Evolutionary conservation across 2,797 vertebrate species (phyloP), one percentile per base, ranked within the genome.

Genomic region (Scleropages formosus): DNA sequence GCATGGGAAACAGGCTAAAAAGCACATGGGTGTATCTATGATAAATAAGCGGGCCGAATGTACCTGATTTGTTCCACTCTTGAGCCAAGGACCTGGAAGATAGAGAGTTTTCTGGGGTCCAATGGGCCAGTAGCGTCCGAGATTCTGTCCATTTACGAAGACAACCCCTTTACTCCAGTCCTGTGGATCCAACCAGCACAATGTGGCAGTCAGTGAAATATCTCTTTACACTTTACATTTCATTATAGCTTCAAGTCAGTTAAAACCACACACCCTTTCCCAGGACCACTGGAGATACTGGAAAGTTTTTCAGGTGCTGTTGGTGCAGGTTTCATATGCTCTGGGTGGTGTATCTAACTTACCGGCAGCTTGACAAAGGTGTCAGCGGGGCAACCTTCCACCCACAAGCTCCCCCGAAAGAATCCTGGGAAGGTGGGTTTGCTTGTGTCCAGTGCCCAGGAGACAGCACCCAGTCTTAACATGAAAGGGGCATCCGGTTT

Each of bases 81-180:
- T 73, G 31, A 98, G 85, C 95, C 95, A 97, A 27, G 92, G 87
- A 24, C 86, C 94, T 3, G 96, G 96, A 61, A 97, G 89, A 85
- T 95, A 97, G 22, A 97, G 93, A 0, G 92, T 93, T 79, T 93
- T 88, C 84, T 97, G 96, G 69, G 96, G 96, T 58, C 96, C 96
- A 0, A 96, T 85, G 49, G 89, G 92, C 96, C 96, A 97, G 80
- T 97, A 93, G 51, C 94, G 93, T n/a, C 96, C 96, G n/a, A 98
- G 89, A 84, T 96, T 98, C 79, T 89, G 87, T 0, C 92, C 92
- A 0, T 97, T 97, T 85, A 96, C 82, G 75, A 97, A 95, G 16
- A 95, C 92, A 0, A 90, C 91, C 53, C 96, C 96, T 85, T 98
- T 98, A 64, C 89, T 89, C 95, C 95, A 98, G 78, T 93, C 94